Percentiles rank a stretch among this genome's conserved stretches.
Conservation (phyloP, 2,888 invertebrate genomes). For the Stictocephala bisonia region DNA sequence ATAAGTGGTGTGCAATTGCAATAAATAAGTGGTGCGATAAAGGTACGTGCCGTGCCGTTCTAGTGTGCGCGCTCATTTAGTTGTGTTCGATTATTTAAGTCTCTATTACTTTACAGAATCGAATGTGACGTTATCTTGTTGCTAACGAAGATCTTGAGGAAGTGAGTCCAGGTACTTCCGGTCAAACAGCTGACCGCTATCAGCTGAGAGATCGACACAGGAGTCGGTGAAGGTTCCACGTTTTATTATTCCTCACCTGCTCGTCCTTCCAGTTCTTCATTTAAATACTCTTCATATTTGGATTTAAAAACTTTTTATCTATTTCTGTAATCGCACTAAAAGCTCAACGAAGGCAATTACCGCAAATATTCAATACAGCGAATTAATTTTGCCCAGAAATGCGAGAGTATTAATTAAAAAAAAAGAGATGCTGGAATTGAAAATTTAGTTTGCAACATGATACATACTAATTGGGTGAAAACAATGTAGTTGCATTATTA, state of each 20-base stretch:
- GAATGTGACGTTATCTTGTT: background rate
- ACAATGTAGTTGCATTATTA: too few species aligned
- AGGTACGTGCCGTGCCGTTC: too few species aligned
- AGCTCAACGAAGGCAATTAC: background rate
- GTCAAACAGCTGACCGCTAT: background rate
- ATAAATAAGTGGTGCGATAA: too few species aligned
- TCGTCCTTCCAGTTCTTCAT: slow-evolving; percentile 8
- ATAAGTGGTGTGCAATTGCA: too few species aligned
- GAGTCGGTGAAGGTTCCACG: too few species aligned
- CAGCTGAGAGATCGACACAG: slow-evolving; percentile 1
- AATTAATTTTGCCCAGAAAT: background rate
- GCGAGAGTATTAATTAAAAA: background rate
- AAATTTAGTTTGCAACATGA: background rate
- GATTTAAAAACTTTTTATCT: slow-evolving; percentile 17
- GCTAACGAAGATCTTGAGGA: slow-evolving; percentile 11
- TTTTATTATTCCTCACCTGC: slow-evolving; percentile 32
- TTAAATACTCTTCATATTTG: slow-evolving; percentile 30
- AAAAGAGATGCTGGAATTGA: background rate
- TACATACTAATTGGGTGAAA: too few species aligned
- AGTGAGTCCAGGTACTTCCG: slow-evolving; percentile 1
- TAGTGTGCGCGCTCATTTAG: too few species aligned
- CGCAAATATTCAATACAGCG: background rate
- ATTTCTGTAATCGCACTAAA: too few species aligned
- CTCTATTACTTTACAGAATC: background rate
- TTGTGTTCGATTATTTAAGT: too few species aligned